Percentiles rank a stretch among this genome's conserved stretches.
Evolutionary conservation across 2,888 invertebrate species (phyloP).

Genomic region (Eristalis intricaria): DNA sequence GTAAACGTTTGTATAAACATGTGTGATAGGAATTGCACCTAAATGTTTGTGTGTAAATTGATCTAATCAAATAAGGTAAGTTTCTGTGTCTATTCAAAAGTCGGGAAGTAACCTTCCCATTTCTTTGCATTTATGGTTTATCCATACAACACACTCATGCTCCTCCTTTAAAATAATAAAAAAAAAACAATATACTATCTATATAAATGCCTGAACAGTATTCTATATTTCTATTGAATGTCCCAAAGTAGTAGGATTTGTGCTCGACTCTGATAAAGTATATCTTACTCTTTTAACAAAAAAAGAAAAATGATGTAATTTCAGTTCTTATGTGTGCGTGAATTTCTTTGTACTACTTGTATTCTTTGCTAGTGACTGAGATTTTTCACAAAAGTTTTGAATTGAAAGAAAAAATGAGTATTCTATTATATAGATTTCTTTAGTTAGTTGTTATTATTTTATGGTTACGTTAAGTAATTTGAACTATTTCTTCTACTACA

Average conservation of each 20-base stretch:
- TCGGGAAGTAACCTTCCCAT: slow-evolving; percentile 25
- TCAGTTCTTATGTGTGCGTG: slow-evolving; percentile 60
- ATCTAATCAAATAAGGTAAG: slow-evolving; percentile 57
- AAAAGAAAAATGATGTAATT: background rate
- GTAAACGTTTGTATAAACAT: slow-evolving; percentile 36
- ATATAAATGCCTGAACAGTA: slow-evolving; percentile 54
- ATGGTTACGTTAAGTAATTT: slow-evolving; percentile 52
- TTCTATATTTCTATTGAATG: slow-evolving; percentile 60
- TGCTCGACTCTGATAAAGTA: slow-evolving; percentile 57
- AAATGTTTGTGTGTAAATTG: slow-evolving; percentile 20
- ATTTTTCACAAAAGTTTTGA: slow-evolving; percentile 18
- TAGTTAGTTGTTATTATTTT: slow-evolving; percentile 56
- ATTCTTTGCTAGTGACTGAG: slow-evolving; percentile 64
- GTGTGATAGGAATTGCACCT: slow-evolving; percentile 51
- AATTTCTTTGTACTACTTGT: slow-evolving; percentile 50
- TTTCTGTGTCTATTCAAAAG: slow-evolving; percentile 50
- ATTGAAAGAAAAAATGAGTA: background rate
- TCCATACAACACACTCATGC: slow-evolving; percentile 59
- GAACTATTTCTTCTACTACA: slow-evolving; percentile 19
- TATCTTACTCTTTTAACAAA: slow-evolving; percentile 21
- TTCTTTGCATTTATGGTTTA: slow-evolving; percentile 56
- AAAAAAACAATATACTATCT: slow-evolving; percentile 8
- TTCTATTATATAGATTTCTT: slow-evolving; percentile 42
- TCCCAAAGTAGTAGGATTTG: slow-evolving; percentile 66
- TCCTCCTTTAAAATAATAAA: slow-evolving; percentile 63